Base-by-base conservation (phyloP, 2,113 vertebrate genomes). In the Maccullochella peelii region DNA sequence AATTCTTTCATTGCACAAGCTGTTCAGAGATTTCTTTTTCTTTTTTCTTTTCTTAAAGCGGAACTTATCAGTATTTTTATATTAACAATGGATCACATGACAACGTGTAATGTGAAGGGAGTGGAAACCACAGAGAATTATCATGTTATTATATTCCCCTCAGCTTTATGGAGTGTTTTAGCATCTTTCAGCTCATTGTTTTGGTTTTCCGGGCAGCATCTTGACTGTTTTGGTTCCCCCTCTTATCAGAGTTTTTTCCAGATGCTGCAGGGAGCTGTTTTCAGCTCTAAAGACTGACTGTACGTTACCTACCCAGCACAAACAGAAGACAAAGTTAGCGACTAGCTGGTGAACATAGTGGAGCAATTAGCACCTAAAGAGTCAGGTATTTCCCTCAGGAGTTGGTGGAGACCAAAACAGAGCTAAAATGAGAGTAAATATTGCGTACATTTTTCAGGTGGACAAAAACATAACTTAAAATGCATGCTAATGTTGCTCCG, bases 401-500 rank as follows among this genome's bases (percentile, higher is more conserved):
- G 15, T 52, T 79, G 67, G 20, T 62, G 67, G 27, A 50, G 67
- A 69, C 30, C 15, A 62, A 71, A 71, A 52, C 6, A 33, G 42
- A 54, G 78, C 33, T 40, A 9, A 44, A 44, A 40, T 77, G 15
- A 10, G 20, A 40, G n/a, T 14, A 20, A 49, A n/a, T 72, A 54
- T 55, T 40, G 16, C 11, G 23, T 23, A n/a, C 30, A 72, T 8
- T 54, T 20, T 11, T 23, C 6, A 21, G 21, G 47, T 49, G 23
- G 8, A 16, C 6, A 23, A 36, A 71, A 23, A 62, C 21, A 47
- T 16, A 3, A 2, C 10, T 42, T 42, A 8, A 25, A 15, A 66
- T 15, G 36, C n/a, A 42, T 14, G 38, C 63, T 18, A 16, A 25
- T 15, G 3, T 27, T 59, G 52, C 33, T 40, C 23, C 11, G 1